Conservation (phyloP, 1,140 invertebrate species). For the Nilaparvata lugens region DNA sequence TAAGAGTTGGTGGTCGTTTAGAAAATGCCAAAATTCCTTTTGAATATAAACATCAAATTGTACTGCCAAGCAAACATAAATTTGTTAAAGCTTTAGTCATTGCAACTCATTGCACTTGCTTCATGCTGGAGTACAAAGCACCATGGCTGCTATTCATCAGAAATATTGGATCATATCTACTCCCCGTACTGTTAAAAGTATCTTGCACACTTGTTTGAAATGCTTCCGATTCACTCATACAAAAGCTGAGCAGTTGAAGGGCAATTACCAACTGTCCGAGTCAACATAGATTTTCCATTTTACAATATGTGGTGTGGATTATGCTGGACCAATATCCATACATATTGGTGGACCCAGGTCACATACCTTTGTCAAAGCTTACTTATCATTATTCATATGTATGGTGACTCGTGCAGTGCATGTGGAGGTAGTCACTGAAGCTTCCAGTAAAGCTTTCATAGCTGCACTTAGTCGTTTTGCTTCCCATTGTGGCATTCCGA, state of each 20-base stretch:
- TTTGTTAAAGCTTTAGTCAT: not conserved
- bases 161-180: slow-evolving; percentile 4
- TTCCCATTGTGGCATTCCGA: slow-evolving; percentile 24
- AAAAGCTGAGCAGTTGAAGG: not conserved
- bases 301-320: slow-evolving; percentile 14
- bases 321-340: slow-evolving; percentile 20
- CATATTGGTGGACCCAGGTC: slow-evolving; percentile 17
- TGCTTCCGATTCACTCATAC: not conserved
- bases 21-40: not conserved
- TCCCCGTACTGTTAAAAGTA: not conserved
- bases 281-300: slow-evolving; percentile 18
- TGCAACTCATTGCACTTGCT: not conserved
- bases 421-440: slow-evolving; percentile 29
- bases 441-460: slow-evolving; percentile 30
- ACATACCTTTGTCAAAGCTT: slow-evolving; percentile 7
- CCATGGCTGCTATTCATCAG: not conserved
- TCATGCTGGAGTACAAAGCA: not conserved
- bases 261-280: not conserved
- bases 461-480: slow-evolving; percentile 29
- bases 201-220: slow-evolving; percentile 3
- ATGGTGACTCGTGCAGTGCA: slow-evolving; percentile 30
- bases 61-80: not conserved
- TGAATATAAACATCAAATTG: not conserved
- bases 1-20: slow-evolving; percentile 6
- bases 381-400: slow-evolving; percentile 32